Base-by-base conservation (phyloP, 2,113 vertebrate species). In the Peromyscus maniculatus region DNA sequence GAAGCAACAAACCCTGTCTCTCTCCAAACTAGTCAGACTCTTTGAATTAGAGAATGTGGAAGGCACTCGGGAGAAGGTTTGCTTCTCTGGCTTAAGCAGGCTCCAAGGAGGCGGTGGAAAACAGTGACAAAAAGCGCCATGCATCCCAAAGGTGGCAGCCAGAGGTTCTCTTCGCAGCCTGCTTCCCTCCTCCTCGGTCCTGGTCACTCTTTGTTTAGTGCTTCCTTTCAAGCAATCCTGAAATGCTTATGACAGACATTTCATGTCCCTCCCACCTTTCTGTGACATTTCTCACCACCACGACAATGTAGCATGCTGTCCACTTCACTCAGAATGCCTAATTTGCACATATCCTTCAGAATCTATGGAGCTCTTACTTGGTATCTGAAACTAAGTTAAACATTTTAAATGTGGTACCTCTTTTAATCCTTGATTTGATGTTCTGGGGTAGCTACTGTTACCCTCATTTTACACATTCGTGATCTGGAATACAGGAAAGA, bases 1-100 rank as follows among this genome's bases (percentile, higher is more conserved):
- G 72, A 96, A 95, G 95, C 94, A 91, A 84, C 90, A 88, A 88
- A 72, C 90, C 66, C 69, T 93, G 96, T 92, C 91, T 96, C 43
- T 93, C 83, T 94, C 88, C 46, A 39, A 97, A 88, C 88, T 90
- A 89, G 92, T 88, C 83, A 96, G 88, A 92, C 62, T 24, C 89
- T 97, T 96, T 91, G 89, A 97, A 91, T 93, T 83, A 74, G 77
- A 96, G 89, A 89, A 95, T 87, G 92, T 95, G 91, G 94, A 89
- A 75, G 67, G 75, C 33, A 39, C 87, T 96, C 36, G 55, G 69
- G 87, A 75, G 28, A 72, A 86, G 64, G 39, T 92, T 96, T 97
- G 91, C 55, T 75, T 78, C 97, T 96, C 95, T 84, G 83, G 86
- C 72, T 97, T 96, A 83, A 97, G 96, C 91, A 93, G 67, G 36